Evolutionary conservation across 2,113 vertebrate genomes (phyloP).

Genomic region (Xenopus borealis): DNA sequence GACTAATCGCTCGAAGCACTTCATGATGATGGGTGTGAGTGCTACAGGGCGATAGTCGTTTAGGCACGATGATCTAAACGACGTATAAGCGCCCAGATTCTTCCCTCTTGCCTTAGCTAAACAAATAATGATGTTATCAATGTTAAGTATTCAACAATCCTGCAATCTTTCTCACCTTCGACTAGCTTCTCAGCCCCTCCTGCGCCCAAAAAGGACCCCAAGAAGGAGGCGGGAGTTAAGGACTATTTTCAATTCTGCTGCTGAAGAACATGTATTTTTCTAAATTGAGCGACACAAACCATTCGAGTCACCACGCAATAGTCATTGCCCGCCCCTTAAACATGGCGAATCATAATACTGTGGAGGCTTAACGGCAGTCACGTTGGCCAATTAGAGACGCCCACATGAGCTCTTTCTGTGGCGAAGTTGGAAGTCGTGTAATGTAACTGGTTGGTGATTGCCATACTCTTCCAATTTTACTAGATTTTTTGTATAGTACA

Average conservation of each 20-base stretch:
- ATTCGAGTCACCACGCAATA: no score
- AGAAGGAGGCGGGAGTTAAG: slow-evolving; percentile 37
- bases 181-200: neutral
- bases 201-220: neutral
- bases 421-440: neutral
- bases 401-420: neutral
- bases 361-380: slow-evolving; percentile 53
- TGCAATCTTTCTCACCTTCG: neutral
- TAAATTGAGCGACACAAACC: slow-evolving; percentile 52
- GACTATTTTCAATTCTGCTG: slow-evolving; percentile 67
- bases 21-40: no score
- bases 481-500: no score
- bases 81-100: no score
- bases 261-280: slow-evolving; percentile 65
- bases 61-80: no score
- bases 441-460: no score
- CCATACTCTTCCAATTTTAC: no score
- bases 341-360: neutral
- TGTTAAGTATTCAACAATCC: slow-evolving; percentile 5
- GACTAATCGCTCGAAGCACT: no score
- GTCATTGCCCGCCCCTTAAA: slow-evolving; percentile 48
- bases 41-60: no score
- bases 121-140: neutral
- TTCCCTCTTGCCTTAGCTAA: no score
- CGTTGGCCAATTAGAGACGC: fast-evolving